These are phyloP conservation scores for Alloplasta piceator DNA, from an alignment of 2,888 invertebrate genomes.

Conservation along the genomic window DNA sequence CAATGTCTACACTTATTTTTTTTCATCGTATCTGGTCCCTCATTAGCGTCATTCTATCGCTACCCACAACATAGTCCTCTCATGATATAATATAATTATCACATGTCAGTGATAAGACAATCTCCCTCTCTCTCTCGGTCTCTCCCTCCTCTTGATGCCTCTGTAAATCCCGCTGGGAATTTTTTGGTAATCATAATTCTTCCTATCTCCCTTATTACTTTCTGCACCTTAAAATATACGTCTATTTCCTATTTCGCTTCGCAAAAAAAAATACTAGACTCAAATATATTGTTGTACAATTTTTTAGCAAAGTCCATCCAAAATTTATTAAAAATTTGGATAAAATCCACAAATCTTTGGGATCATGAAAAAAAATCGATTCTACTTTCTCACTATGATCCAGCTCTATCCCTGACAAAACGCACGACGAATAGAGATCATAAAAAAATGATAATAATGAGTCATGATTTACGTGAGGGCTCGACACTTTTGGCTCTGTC, in stretches of 20 bases:
- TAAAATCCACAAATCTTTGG: too few relatives aligned
- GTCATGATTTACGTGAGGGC: slow-evolving; percentile 47
- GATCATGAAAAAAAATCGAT: too few relatives aligned
- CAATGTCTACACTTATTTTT: slow-evolving; percentile 7
- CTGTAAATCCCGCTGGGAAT: not conserved
- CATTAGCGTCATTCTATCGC: slow-evolving; percentile 51
- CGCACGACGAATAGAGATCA: too few relatives aligned
- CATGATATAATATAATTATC: not conserved
- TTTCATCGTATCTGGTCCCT: slow-evolving; percentile 33
- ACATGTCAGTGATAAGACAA: slow-evolving; percentile 40
- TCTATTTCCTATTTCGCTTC: not conserved
- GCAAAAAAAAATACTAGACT: too few relatives aligned
- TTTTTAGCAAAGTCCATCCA: too few relatives aligned
- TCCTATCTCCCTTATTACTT: not conserved
- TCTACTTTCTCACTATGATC: too few relatives aligned
- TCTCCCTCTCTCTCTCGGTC: slow-evolving; percentile 6
- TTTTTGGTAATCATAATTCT: slow-evolving; percentile 8
- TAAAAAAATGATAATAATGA: slow-evolving; percentile 42
- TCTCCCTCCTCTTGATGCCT: not conserved
- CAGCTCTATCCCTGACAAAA: too few relatives aligned
- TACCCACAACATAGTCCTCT: slow-evolving; percentile 22
- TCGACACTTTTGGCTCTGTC: slow-evolving; percentile 48
- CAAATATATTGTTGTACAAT: not conserved
- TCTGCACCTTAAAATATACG: not conserved
- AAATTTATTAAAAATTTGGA: too few relatives aligned